Conservation (phyloP, 2,888 invertebrate species). For the Oscheius sp. region DNA sequence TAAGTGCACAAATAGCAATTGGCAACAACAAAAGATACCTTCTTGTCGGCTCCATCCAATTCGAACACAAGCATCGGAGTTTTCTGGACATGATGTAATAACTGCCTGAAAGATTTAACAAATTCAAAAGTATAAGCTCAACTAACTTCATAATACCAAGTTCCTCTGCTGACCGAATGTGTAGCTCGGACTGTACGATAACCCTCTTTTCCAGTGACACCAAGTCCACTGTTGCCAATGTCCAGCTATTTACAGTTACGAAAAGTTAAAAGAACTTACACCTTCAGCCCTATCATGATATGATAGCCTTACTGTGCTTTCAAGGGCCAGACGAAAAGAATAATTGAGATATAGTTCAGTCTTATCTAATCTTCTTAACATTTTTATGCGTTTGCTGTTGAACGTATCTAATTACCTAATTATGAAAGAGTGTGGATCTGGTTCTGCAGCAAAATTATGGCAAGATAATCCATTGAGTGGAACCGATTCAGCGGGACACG, state of each 20-base stretch:
- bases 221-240: background rate
- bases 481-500: background rate
- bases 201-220: background rate
- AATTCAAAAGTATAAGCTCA: background rate
- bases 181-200: background rate
- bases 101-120: background rate
- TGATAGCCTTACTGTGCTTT: background rate
- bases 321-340: background rate
- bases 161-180: background rate
- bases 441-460: background rate
- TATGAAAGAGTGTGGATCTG: background rate
- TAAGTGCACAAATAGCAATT: background rate
- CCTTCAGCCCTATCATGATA: background rate
- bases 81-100: background rate
- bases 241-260: background rate
- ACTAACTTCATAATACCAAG: background rate
- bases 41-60: background rate
- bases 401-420: background rate
- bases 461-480: background rate
- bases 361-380: background rate
- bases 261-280: background rate
- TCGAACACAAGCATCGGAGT: background rate
- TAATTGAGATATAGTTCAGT: background rate
- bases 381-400: background rate
- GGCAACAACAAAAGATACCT: background rate